Evolutionary conservation across 2,888 invertebrate species (phyloP), one percentile per base, ranked within the genome.

Genomic region (Platynereis dumerilii): DNA sequence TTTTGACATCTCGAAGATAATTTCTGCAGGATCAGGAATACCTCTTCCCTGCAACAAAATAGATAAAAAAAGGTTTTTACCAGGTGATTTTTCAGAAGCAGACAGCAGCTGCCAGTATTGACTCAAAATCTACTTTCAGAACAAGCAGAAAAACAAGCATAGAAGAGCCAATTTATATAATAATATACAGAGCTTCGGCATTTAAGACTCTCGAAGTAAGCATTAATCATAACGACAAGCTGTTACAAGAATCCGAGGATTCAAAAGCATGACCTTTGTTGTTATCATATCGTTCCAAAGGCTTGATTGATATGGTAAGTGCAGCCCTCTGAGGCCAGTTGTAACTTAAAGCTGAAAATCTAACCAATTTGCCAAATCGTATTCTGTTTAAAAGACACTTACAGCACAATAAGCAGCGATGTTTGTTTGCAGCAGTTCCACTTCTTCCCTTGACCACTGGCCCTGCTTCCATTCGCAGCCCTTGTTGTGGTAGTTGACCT

Each of bases 1-100:
- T 70, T 86, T 86, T 0, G 83, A 79, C 83, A 84, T 85, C 66
- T 83, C 81, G 76, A 86, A 86, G 54, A 86, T 85, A 17, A 86
- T 80, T 65, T 83, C 82, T 59, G 81, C 79, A 53, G 85, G 85
- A 64, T 85, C 83, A 34, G 69, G 68, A 29, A 85, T 79, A 29
- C 74, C 74, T 59, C 80, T 77, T 22, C 81, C 77, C 85, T 85
- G 74, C 3, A 73, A 69, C 48, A 58, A 60, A 66, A 58, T 24
- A 65, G 57, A 54, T 34, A 17, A 17, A 17, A 22, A 52, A 52
- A 52, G 7, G 17, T 52, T 52, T n/a, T 56, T 56, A 56, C n/a
- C n/a, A n/a, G n/a, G n/a, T n/a, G n/a, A n/a, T n/a, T n/a, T n/a
- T n/a, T n/a, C 15, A 53, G 53, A 10, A 20, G 17, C 22, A 12